phyloP scores from a whole-genome alignment of 2,113 vertebrate genomes.

The Oxygymnocypris stewartii region DNA sequence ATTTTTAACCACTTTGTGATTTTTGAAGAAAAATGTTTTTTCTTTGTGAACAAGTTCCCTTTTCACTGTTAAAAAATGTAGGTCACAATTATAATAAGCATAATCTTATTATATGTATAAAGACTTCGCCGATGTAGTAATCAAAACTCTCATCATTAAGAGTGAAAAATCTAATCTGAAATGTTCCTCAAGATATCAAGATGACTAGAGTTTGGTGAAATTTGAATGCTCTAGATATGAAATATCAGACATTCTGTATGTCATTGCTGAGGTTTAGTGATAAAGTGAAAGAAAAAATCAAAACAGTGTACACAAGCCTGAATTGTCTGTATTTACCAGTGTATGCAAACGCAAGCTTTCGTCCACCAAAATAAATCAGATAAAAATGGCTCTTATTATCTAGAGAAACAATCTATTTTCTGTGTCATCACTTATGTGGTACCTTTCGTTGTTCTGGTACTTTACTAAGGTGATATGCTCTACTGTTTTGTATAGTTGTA shows the following conservation, averaged over 20 bases:
- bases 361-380: conserved; percentile 1
- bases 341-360: not conserved
- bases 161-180: not conserved
- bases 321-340: not conserved
- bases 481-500: conserved; percentile 71
- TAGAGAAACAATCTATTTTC: conserved; percentile 3
- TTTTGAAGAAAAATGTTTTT: conserved; percentile 4
- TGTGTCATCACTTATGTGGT: conserved; percentile 29
- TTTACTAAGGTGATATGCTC: conserved; percentile 50
- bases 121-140: not conserved
- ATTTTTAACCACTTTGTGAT: conserved; percentile 45
- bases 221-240: conserved; percentile 9
- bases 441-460: conserved; percentile 64
- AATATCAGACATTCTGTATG: not conserved
- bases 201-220: not conserved
- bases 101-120: not conserved
- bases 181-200: not conserved
- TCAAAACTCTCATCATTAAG: not conserved
- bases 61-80: not conserved
- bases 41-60: not conserved
- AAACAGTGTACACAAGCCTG: not conserved
- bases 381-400: conserved; percentile 18
- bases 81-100: not conserved
- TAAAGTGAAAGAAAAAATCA: not conserved
- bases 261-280: conserved; percentile 10